Conservation (phyloP, 2,113 vertebrate species). For the Psilopsiagon aymara region DNA sequence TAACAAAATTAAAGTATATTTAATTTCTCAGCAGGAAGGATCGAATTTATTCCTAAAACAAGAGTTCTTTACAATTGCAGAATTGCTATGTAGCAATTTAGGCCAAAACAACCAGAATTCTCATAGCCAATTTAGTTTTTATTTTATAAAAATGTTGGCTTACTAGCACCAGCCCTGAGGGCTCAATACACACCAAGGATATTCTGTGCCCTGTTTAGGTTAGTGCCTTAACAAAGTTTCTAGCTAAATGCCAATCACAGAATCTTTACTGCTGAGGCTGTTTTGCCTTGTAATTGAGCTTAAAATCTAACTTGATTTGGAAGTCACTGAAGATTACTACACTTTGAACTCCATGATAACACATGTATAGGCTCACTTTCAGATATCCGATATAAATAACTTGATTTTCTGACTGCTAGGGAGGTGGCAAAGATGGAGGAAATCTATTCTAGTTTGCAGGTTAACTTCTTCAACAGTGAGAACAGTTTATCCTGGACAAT, state of each 20-base stretch:
- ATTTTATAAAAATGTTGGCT: neutral
- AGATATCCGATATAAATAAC: neutral
- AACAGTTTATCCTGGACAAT: neutral
- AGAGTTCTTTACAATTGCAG: neutral
- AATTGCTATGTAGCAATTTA: neutral
- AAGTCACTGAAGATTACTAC: neutral
- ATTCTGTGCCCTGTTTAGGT: neutral
- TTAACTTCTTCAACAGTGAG: neutral
- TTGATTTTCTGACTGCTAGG: neutral
- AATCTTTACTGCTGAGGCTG: neutral
- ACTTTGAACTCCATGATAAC: neutral
- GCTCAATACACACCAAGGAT: neutral
- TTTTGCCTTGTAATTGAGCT: neutral
- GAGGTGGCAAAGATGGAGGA: neutral
- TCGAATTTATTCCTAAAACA: neutral
- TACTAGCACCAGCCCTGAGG: neutral
- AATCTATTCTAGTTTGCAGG: neutral
- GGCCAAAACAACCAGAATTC: neutral
- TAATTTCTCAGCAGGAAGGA: neutral
- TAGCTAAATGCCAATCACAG: neutral
- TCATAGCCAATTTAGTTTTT: neutral
- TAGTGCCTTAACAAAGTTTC: neutral
- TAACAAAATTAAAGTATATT: neutral
- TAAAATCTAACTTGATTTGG: neutral
- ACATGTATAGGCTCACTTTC: neutral